Percentiles rank a stretch among this genome's conserved stretches.
phyloP scores from a whole-genome alignment of 2,113 vertebrate species.

The Todiramphus saurophagus region DNA sequence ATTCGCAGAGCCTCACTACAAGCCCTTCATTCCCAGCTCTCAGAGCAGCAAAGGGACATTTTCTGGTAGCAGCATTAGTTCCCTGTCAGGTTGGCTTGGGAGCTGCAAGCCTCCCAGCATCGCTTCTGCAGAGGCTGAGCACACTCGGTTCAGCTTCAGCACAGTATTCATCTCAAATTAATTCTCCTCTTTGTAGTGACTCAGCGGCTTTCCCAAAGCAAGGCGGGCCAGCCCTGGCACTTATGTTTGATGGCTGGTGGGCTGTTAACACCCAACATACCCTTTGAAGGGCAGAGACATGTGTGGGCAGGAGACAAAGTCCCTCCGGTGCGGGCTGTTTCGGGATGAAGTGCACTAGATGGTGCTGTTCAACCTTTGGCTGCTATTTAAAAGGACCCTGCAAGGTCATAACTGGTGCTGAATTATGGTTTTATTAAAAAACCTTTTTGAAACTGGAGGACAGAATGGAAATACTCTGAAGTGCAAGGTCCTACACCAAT shows the following conservation, averaged over 20 bases:
- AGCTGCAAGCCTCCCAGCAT: neutral
- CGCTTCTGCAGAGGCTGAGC: neutral
- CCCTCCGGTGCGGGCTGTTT: neutral
- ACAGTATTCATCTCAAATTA: neutral
- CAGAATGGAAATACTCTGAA: neutral
- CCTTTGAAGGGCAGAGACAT: neutral
- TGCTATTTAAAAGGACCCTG: neutral
- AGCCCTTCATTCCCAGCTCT: neutral
- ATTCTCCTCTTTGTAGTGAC: neutral
- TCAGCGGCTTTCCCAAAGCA: neutral
- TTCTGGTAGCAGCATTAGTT: neutral
- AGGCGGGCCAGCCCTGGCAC: rapidly evolving
- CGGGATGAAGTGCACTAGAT: neutral
- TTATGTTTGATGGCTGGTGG: neutral
- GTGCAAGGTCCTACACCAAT: rapidly evolving
- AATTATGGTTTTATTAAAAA: neutral
- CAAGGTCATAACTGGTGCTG: neutral
- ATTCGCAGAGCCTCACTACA: neutral
- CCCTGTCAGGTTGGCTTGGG: neutral
- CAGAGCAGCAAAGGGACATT: neutral
- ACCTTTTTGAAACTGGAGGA: neutral
- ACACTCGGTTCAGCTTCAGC: neutral
- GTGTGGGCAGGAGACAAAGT: rapidly evolving
- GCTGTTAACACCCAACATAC: rapidly evolving
- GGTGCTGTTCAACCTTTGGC: constrained; percentile 63